Conservation (phyloP, 2,797 vertebrate genomes). For the Hippopotamyrus pictus region DNA sequence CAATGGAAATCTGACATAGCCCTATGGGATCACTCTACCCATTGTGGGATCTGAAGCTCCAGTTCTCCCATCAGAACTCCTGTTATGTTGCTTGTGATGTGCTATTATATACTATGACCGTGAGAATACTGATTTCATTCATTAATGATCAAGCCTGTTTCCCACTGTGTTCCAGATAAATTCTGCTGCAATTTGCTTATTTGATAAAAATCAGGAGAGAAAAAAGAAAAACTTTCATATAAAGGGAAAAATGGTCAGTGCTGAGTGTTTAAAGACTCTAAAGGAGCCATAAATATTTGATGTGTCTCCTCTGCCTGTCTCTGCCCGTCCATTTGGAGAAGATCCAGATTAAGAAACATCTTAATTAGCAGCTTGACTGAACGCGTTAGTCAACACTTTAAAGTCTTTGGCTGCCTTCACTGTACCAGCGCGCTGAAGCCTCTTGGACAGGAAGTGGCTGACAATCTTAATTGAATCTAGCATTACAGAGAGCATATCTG, state of each 20-base stretch:
- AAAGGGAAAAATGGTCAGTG: slow-evolving; percentile 2
- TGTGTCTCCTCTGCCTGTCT: slow-evolving; percentile 16
- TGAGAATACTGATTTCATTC: background rate
- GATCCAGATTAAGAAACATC: slow-evolving; percentile 39
- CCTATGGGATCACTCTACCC: background rate
- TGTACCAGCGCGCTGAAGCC: slow-evolving; percentile 16
- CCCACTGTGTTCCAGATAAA: background rate
- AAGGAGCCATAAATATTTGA: slow-evolving; percentile 25
- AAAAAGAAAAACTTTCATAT: background rate
- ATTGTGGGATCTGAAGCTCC: background rate
- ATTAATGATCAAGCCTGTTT: background rate
- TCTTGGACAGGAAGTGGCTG: slow-evolving; percentile 25
- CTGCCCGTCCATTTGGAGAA: slow-evolving; percentile 26
- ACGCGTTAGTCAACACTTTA: slow-evolving; percentile 33
- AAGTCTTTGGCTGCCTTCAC: slow-evolving; percentile 20
- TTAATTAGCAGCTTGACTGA: slow-evolving; percentile 38
- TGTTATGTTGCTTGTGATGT: background rate
- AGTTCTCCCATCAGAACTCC: background rate
- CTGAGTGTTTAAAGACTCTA: slow-evolving; percentile 20
- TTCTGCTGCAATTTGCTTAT: background rate
- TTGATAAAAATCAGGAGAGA: background rate
- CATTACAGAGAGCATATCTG: slow-evolving; percentile 26
- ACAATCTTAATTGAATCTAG: slow-evolving; percentile 49
- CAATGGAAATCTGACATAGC: background rate
- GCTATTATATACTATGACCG: background rate